Conservation (phyloP, 1,140 invertebrate genomes). For the Phymorhynchus buccinoides region DNA sequence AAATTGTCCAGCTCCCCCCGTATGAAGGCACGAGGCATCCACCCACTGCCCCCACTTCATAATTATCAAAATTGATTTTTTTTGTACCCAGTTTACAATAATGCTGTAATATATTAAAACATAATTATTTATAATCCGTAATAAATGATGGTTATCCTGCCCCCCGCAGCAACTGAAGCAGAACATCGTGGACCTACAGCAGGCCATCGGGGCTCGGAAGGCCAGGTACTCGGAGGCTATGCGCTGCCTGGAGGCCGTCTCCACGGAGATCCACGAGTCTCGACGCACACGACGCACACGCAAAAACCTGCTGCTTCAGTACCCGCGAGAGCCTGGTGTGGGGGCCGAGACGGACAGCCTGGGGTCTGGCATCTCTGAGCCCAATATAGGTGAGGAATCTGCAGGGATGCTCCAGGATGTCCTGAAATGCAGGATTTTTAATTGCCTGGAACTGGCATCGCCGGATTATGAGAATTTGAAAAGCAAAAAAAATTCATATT, state of each 20-base stretch:
- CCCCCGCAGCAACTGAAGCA: constrained; percentile 72
- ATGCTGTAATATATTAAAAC: too few relatives aligned
- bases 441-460: too few relatives aligned
- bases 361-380: constrained; percentile 41
- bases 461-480: too few relatives aligned
- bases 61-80: too few relatives aligned
- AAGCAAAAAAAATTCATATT: too few relatives aligned
- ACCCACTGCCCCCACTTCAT: too few relatives aligned
- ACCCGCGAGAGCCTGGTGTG: constrained; percentile 88
- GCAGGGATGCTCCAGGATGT: too few relatives aligned
- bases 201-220: constrained; percentile 73
- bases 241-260: constrained; percentile 75
- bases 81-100: too few relatives aligned
- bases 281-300: constrained; percentile 58
- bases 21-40: too few relatives aligned
- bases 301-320: constrained; percentile 71
- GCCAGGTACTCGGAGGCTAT: constrained; percentile 74
- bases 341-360: constrained; percentile 81
- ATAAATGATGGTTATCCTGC: neutral
- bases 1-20: too few relatives aligned
- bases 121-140: neutral
- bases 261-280: constrained; percentile 76
- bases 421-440: too few relatives aligned
- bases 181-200: constrained; percentile 73
- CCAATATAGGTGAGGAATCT: constrained; percentile 40